Evolutionary conservation across 2,888 invertebrate species (phyloP).

Genomic region (Drosophila mayaguana): DNA sequence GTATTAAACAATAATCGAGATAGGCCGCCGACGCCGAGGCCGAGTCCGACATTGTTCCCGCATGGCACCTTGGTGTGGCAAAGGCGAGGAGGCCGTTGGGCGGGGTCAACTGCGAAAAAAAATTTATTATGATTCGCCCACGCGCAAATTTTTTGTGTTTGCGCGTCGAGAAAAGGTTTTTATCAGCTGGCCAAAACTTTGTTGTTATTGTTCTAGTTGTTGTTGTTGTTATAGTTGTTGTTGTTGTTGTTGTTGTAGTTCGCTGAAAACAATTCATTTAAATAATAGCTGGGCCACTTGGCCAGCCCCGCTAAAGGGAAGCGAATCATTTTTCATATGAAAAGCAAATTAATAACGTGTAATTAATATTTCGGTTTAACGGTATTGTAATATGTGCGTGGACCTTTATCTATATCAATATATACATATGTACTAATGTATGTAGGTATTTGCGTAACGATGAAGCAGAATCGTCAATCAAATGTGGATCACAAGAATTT

Average conservation of each 20-base stretch:
- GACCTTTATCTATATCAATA: neutral
- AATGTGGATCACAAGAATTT: neutral
- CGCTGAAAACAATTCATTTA: conserved; percentile 79
- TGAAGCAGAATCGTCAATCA: neutral
- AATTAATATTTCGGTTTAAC: conserved; percentile 73
- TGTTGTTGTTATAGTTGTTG: no score
- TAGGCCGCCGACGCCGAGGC: conserved; percentile 55
- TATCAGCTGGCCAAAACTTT: conserved; percentile 51
- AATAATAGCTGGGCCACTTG: conserved; percentile 75
- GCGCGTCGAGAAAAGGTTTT: conserved; percentile 43
- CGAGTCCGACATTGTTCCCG: no score
- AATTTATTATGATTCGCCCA: conserved; percentile 54
- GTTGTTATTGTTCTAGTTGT: conserved; percentile 36
- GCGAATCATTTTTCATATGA: conserved; percentile 73
- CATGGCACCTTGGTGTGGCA: conserved; percentile 29
- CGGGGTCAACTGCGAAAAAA: conserved; percentile 19
- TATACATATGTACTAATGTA: neutral
- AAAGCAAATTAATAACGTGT: conserved; percentile 74
- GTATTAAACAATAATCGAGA: conserved; percentile 81
- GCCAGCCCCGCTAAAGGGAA: conserved; percentile 51
- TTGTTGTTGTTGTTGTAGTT: conserved; percentile 41
- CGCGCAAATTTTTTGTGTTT: conserved; percentile 54
- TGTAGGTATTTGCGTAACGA: neutral
- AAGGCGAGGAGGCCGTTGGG: neutral
- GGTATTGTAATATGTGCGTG: conserved; percentile 28